Evolutionary conservation across 2,888 invertebrate genomes (phyloP).

Genomic region (Metellina segmentata): DNA sequence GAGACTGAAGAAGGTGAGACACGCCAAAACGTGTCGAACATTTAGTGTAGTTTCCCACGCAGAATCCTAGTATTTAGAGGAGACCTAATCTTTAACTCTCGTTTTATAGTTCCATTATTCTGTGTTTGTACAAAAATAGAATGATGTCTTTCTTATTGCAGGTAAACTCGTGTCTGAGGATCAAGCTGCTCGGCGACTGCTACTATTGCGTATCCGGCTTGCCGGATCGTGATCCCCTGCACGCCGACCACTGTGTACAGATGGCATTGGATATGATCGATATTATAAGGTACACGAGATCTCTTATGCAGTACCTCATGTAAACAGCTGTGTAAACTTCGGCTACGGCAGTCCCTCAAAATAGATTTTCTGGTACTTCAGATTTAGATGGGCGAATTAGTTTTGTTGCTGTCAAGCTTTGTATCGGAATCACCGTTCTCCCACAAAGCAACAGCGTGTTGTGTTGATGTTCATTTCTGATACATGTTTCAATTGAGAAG

Average conservation of each 20-base stretch:
- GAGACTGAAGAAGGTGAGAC: too few relatives aligned
- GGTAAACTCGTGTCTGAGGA: conserved; percentile 85
- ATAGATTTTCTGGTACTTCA: not conserved
- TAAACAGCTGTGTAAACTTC: too few relatives aligned
- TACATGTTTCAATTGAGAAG: too few relatives aligned
- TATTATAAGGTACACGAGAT: conserved; percentile 87
- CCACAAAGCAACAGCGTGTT: too few relatives aligned
- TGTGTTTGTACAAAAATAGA: not conserved
- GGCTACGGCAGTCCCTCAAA: not conserved
- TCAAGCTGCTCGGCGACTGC: conserved; percentile 96
- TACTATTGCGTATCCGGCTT: conserved; percentile 96
- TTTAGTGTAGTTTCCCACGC: too few relatives aligned
- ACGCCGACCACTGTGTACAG: conserved; percentile 94
- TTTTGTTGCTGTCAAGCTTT: not conserved
- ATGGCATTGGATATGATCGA: conserved; percentile 95
- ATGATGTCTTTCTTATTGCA: conserved; percentile 74
- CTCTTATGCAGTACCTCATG: not conserved
- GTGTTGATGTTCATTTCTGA: too few relatives aligned
- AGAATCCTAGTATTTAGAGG: too few relatives aligned
- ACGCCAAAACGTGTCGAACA: too few relatives aligned
- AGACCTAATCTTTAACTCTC: too few relatives aligned
- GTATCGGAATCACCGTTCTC: not conserved
- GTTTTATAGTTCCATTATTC: too few relatives aligned
- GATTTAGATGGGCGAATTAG: not conserved
- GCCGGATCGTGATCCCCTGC: conserved; percentile 88